phyloP scores from a whole-genome alignment of 2,888 invertebrate species.

The Protophormia terraenovae region DNA sequence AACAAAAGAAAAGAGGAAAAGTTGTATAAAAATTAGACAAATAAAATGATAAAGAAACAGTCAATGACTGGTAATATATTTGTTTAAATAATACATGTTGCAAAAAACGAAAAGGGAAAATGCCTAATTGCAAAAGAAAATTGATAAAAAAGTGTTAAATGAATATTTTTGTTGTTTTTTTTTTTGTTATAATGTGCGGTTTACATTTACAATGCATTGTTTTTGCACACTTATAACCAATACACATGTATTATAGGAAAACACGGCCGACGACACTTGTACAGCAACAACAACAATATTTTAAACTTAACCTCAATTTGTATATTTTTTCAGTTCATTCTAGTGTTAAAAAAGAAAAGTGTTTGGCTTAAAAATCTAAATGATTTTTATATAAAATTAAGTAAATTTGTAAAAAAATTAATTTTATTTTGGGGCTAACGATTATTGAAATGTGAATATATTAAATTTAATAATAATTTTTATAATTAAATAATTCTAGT shows the following conservation, averaged over 20 bases:
- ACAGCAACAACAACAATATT: neutral
- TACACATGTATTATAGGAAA: conserved; percentile 14
- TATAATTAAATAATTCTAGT: neutral
- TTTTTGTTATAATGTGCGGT: neutral
- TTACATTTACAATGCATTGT: conserved; percentile 26
- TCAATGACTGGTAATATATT: neutral
- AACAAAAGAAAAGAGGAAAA: neutral
- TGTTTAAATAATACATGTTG: neutral
- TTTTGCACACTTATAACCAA: conserved; percentile 34
- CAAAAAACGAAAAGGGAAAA: neutral
- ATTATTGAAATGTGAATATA: too few relatives aligned
- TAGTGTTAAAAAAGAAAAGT: neutral
- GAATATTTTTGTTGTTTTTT: conserved; percentile 7
- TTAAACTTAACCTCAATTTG: conserved; percentile 66
- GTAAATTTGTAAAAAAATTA: neutral
- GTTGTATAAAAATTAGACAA: neutral
- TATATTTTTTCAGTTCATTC: neutral
- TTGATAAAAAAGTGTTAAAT: neutral
- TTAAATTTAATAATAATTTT: too few relatives aligned
- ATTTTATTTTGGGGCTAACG: too few relatives aligned
- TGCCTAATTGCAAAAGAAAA: neutral
- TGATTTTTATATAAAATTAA: neutral
- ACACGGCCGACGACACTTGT: conserved; percentile 2
- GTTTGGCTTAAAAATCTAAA: neutral
- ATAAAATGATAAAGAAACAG: neutral